Percentiles rank a stretch among this genome's conserved stretches.
phyloP scores from a whole-genome alignment of 1,140 invertebrate genomes.

The Drosophila athabasca region DNA sequence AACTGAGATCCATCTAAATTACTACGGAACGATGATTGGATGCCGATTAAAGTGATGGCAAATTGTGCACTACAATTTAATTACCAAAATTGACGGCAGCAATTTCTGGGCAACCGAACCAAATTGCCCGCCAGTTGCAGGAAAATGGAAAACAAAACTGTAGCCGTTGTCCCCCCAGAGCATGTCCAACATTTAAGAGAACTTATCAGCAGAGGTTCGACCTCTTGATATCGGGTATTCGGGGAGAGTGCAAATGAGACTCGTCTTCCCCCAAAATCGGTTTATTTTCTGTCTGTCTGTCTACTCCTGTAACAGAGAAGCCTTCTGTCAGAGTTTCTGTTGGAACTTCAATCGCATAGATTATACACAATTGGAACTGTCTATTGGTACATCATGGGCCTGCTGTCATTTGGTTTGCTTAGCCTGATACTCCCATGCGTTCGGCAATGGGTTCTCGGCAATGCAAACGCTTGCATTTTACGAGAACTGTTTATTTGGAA shows the following conservation, averaged over 20 bases:
- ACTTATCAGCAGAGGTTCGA: constrained; percentile 12
- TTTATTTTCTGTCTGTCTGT: no score
- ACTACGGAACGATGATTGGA: constrained; percentile 45
- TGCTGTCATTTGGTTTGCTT: not conserved
- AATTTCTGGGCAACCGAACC: constrained; percentile 50
- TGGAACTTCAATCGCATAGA: no score
- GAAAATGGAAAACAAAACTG: not conserved
- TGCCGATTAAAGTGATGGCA: constrained; percentile 48
- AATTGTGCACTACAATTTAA: constrained; percentile 75
- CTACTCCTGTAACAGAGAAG: no score
- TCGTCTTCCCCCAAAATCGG: no score
- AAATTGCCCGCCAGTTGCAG: constrained; percentile 27
- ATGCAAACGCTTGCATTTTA: constrained; percentile 70
- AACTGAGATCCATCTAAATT: constrained; percentile 60
- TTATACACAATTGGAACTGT: not conserved
- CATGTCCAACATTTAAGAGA: constrained; percentile 3
- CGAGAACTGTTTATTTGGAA: constrained; percentile 70
- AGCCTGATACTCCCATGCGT: constrained; percentile 25
- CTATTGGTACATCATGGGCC: no score
- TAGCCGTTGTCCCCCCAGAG: constrained; percentile 2
- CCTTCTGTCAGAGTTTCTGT: no score
- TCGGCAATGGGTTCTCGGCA: constrained; percentile 29
- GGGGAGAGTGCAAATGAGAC: not conserved
- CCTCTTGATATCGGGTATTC: constrained; percentile 14
- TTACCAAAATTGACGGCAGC: constrained; percentile 65